Evolutionary conservation across 2,113 vertebrate species (phyloP), one percentile per base, ranked within the genome.

Genomic region (Illadopsis cleaveri): DNA sequence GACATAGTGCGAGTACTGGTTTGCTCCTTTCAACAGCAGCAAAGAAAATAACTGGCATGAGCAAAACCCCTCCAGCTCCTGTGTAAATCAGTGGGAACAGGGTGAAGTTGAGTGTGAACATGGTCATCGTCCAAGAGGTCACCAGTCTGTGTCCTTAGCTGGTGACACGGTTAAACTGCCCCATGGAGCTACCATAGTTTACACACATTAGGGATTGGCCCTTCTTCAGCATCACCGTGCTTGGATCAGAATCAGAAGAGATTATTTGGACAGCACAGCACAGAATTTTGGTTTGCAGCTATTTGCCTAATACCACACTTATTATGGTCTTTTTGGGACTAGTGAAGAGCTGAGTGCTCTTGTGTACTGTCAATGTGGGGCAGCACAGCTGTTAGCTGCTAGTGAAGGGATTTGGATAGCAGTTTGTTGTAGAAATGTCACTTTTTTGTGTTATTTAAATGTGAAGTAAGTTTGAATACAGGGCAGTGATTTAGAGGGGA

Each of bases 401-500:
- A 48, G 53, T 15, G 66, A 73, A 80, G 35, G 58, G 56, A 56
- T 66, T 80, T 70, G 56, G 62, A 50, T 16, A 88, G 50, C 62
- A 90, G 45, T 56, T 40, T 65, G 65, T 35, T 58, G 57, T 66
- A 65, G 53, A 77, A 89, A 88, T 51, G n/a, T 51, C 30, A 38
- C 25, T n/a, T 42, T 81, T 76, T 50, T 7, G 5, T 40, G 15
- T 76, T 83, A 58, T 70, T 93, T 90, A 47, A 72, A 58, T 77
- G 68, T 38, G 68, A 80, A 93, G 15, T 69, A 44, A 80, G 33
- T 88, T 85, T 86, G 62, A 87, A 76, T 54, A 88, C 15, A 70
- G 47, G 38, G 47, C 50, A 80, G 28, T 56, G 54, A 90, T 77
- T 88, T 85, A 77, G 71, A 70, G 22, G 20, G 47, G 37, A 54